Base-by-base conservation (phyloP, 1,140 invertebrate genomes). In the Rhizoglyphus robini region DNA sequence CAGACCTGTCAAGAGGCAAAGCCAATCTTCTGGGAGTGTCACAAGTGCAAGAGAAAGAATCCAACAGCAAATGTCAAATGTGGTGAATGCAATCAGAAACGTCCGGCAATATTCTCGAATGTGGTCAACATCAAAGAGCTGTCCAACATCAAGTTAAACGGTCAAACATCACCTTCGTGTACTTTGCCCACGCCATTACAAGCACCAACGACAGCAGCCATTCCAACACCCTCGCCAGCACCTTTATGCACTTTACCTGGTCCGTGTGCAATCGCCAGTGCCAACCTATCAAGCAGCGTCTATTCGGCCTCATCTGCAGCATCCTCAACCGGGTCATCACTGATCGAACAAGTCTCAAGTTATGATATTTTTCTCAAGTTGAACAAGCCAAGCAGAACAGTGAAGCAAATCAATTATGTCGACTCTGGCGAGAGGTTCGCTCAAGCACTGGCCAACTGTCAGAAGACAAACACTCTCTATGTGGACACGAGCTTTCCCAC, bases 311-410 rank as follows among this genome's bases (percentile, higher is more conserved):
- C 36, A 41, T 18, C 8, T 11, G 36, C 36, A 41, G 18, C 36
- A 11, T 8, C 8, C 8, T 54, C 51, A 23, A 54, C 51, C 8
- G 23, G 8, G 23, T 54, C 51, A 25, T 8, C 51, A 5, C 8
- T 54, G 8, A 54, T 8, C 23, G 8, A 54, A 54, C 15, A 5
- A 15, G 51, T 54, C 8, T 54, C 51, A 25, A 54, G 51, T 32
- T 54, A 54, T 32, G 51, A 54, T 32, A 54, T 54, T 8, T 54
- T 54, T 54, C 23, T 54, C 8, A 54, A 54, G 51, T 8, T 54
- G 8, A 54, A 20, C 20, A 54, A 54, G 20, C 51, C 51, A 25
- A 54, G 31, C 23, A 8, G 51, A 8, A 54, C 51, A 15, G 51
- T 54, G 51, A 54, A 54, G 20, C 51, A 54, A 23, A 54, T 54